A percentile compares a stretch with the other conserved stretches of the same genome.
Evolutionary conservation across 2,797 vertebrate genomes (phyloP).

Genomic region (Cynodonichthys magdalenae): DNA sequence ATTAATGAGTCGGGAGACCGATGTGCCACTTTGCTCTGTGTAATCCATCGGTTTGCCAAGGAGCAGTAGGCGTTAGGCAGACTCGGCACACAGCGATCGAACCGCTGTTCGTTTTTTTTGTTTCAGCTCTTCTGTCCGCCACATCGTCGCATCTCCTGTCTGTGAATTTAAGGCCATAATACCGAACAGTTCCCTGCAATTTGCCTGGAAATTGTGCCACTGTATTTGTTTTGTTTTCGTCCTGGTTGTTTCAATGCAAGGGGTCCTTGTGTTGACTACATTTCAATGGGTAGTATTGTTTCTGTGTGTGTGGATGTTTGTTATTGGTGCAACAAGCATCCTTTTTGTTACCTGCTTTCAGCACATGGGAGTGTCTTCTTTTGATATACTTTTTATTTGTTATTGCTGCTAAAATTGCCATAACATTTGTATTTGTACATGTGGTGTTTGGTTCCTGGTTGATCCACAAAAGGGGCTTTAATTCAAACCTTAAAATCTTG

Average conservation of each 20-base stretch:
- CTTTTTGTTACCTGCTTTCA: slow-evolving; percentile 61
- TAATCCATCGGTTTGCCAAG: slow-evolving; percentile 61
- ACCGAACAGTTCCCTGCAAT: slow-evolving; percentile 65
- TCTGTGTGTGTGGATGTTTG: slow-evolving; percentile 23
- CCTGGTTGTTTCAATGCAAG: slow-evolving; percentile 51
- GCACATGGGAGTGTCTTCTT: slow-evolving; percentile 61
- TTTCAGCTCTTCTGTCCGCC: slow-evolving; percentile 34
- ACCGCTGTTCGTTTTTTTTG: slow-evolving; percentile 65
- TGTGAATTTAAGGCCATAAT: slow-evolving; percentile 64
- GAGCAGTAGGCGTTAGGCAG: slow-evolving; percentile 56
- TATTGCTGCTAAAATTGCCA: slow-evolving; percentile 76
- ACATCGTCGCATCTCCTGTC: slow-evolving; percentile 28
- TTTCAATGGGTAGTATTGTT: slow-evolving; percentile 64
- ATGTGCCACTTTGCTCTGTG: slow-evolving; percentile 44
- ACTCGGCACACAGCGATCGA: slow-evolving; percentile 64
- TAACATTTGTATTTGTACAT: slow-evolving; percentile 58
- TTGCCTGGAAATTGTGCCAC: slow-evolving; percentile 62
- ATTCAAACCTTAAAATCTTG: slow-evolving; percentile 8
- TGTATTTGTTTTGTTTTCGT: slow-evolving; percentile 40
- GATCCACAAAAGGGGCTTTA: slow-evolving; percentile 19
- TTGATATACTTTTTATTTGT: slow-evolving; percentile 72
- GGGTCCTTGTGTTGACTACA: slow-evolving; percentile 60
- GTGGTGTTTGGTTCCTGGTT: slow-evolving; percentile 37
- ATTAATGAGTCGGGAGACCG: slow-evolving; percentile 7
- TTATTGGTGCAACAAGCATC: slow-evolving; percentile 15